Conservation (phyloP, 2,888 invertebrate species). For the Aporophyla lueneburgensis region DNA sequence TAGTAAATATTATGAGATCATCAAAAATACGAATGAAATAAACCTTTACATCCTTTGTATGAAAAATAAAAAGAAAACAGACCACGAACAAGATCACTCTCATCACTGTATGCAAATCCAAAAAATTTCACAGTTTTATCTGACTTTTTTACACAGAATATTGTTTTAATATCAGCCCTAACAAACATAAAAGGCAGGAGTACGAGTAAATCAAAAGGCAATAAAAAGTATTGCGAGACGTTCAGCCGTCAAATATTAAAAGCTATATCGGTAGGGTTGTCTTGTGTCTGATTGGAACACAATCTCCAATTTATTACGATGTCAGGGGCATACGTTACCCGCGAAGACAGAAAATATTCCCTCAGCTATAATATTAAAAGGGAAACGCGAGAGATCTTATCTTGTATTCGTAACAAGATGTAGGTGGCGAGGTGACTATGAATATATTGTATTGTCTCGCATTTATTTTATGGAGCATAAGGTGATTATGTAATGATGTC, state of each 20-base stretch:
- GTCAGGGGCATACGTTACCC: constrained; percentile 14
- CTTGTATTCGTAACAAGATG: constrained; percentile 31
- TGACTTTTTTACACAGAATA: neutral
- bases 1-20: no score
- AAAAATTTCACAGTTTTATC: neutral
- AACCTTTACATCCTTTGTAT: no score
- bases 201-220: constrained; percentile 46
- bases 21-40: no score
- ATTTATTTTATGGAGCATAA: constrained; percentile 5
- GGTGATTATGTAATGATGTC: constrained; percentile 21
- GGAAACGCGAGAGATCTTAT: constrained; percentile 24
- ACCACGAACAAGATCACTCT: neutral
- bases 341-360: constrained; percentile 20
- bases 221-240: constrained; percentile 55
- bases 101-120: neutral
- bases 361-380: constrained; percentile 52
- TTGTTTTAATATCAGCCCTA: constrained; percentile 14
- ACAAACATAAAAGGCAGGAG: constrained; percentile 21
- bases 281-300: constrained; percentile 32
- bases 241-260: constrained; percentile 63
- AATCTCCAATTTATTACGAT: constrained; percentile 46
- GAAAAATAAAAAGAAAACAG: constrained; percentile 6
- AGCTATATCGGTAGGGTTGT: constrained; percentile 43
- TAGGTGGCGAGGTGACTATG: constrained; percentile 10
- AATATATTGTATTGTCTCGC: constrained; percentile 15